Evolutionary conservation across 2,888 invertebrate species (phyloP).

Genomic region (Lamproptera curius): DNA sequence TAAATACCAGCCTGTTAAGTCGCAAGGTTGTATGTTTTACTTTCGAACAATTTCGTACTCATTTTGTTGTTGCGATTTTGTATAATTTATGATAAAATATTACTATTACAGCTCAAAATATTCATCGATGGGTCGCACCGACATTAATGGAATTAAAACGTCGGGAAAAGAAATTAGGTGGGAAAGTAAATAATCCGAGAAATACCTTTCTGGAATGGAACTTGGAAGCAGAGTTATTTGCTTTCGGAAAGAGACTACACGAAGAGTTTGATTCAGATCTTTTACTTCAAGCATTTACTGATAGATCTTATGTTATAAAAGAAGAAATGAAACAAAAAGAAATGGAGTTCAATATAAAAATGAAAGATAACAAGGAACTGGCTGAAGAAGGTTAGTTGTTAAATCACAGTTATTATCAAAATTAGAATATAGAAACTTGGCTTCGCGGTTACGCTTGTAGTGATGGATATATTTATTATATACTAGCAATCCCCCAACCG

Average conservation of each 20-base stretch:
- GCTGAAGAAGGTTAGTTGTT: conserved; percentile 76
- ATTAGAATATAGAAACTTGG: too few species aligned
- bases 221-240: conserved; percentile 90
- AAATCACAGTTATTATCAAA: too few species aligned
- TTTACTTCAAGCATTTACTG: conserved; percentile 87
- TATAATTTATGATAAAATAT: not conserved
- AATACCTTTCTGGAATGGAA: conserved; percentile 91
- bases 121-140: conserved; percentile 83
- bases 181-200: conserved; percentile 70
- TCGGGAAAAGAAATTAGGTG: conserved; percentile 78
- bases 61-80: not conserved
- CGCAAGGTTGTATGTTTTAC: conserved; percentile 38
- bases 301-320: conserved; percentile 85
- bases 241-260: conserved; percentile 90
- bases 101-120: conserved; percentile 44
- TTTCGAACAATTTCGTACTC: too few species aligned
- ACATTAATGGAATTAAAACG: conserved; percentile 80
- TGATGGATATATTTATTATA: too few species aligned
- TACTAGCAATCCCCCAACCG: too few species aligned
- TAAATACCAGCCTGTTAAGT: conserved; percentile 38
- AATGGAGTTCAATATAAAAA: conserved; percentile 82
- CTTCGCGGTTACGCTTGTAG: too few species aligned
- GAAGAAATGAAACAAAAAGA: conserved; percentile 83
- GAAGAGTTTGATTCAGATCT: conserved; percentile 87
- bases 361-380: conserved; percentile 83